Evolutionary conservation across 2,797 vertebrate species (phyloP), one percentile per base, ranked within the genome.

Genomic region (Sebastes wilsoni): DNA sequence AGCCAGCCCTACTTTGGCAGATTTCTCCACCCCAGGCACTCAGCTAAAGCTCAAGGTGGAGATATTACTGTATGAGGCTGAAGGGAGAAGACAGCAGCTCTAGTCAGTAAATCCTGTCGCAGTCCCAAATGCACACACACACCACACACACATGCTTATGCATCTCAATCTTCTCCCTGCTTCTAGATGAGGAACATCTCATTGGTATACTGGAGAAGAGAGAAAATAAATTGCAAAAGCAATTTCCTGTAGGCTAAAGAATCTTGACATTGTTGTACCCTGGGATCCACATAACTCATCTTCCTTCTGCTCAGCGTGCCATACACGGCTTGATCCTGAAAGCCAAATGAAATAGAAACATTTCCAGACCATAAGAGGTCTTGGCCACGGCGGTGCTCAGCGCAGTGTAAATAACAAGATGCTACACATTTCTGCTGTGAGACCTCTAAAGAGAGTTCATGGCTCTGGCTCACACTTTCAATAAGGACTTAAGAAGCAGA

Each of bases 1-100:
- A 82, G 83, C 77, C 83, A 88, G 92, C 65, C 93, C 93, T 93
- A 92, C 91, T 94, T 93, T 83, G 73, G n/a, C 82, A 85, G 81
- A n/a, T 86, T 86, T 88, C 80, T 84, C 66, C 68, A 66, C 72
- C 8, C 67, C 0, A 70, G 76, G 68, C 83, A 46, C 7, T 73
- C 54, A 46, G 66, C 72, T 81, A 30, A 72, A 82, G 77, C 91
- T 87, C 79, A 80, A 86, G 78, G 67, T 84, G 72, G 74, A 87
- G 64, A 82, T 74, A 77, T 59, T 46, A 3, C 61, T 80, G 64
- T 68, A 49, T 52, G 83, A 79, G 75, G 70, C 54, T 67, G 77
- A 66, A 22, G 7, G 22, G 72, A 75, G 69, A 65, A 77, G 76
- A 52, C 28, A 71, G 70, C 70, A 69, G 71, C 71, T 69, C 59